Base-by-base conservation (phyloP, 2,888 invertebrate genomes). In the Drosophila bunnanda region DNA sequence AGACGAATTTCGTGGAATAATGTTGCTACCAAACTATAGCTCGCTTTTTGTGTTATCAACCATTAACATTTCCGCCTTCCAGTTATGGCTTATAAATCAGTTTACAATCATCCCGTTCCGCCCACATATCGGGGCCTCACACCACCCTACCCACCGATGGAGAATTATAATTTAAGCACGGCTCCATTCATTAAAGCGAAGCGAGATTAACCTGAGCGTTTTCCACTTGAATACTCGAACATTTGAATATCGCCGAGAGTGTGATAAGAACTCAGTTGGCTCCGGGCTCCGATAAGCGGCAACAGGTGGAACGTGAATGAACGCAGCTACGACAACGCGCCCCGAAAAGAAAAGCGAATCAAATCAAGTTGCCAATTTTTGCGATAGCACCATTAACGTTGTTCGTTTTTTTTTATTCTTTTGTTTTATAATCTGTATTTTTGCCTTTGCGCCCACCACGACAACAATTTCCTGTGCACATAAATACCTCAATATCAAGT, bases 241-340 rank as follows among this genome's bases (percentile, higher is more conserved):
- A 55, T 70, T 66, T 70, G 10, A 70, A 65, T 71, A 75, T 56
- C 59, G 15, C 34, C 22, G 12, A 41, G 38, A 39, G 20, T 22
- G 22, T 30, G 59, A 69, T 70, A 73, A 73, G 50, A 52, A 17
- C 50, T 48, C 39, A 10, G 30, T n/a, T 30, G 28, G 46, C 22
- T 20, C 13, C 13, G 43, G 41, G 20, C 13, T 25, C 17, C 58
- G 75, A 72, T 57, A 85, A 84, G 38, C 38, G 30, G 15, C 53
- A 60, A 48, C 78, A 64, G 71, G 82, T 80, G 78, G 76, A 78
- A 89, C 89, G 89, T 82, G 89, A 82, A 89, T 87, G 88, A 87
- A 88, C 46, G 78, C 82, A 82, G 78, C 75, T 77, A 71, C 54
- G 52, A 43, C 44, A 64, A 70, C 44, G 12, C 62, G 38, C 59